Percentiles rank a stretch among this genome's conserved stretches.
phyloP scores from a whole-genome alignment of 37 sponge, comb jelly and placozoan genomes.

The Chondrilla cf. caribensis region DNA sequence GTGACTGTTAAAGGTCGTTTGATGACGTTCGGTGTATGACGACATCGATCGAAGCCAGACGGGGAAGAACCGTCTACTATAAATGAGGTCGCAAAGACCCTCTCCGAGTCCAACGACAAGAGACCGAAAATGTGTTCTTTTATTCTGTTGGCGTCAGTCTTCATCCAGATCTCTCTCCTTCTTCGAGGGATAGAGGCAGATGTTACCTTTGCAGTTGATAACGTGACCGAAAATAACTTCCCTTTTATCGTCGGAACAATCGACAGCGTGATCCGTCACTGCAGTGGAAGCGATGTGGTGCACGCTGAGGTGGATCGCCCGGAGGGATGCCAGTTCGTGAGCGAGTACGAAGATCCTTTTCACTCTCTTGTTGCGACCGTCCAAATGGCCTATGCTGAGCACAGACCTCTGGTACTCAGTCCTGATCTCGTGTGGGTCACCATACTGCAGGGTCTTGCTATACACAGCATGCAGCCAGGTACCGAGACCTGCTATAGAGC shows the following conservation, averaged over 20 bases:
- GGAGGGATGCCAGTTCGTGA: neutral
- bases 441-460: conserved; percentile 1
- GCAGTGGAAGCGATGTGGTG: neutral
- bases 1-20: no score
- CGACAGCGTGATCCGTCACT: neutral
- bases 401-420: neutral
- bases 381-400: conserved; percentile 10
- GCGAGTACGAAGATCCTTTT: conserved; percentile 2
- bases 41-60: no score
- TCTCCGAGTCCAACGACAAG: no score
- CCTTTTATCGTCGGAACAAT: neutral
- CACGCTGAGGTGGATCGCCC: neutral
- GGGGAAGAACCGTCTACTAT: no score
- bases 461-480: neutral
- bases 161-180: no score
- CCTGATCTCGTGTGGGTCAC: conserved; percentile 17
- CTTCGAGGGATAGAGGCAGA: neutral
- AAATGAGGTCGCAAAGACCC: no score
- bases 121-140: no score
- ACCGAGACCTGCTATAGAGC: neutral
- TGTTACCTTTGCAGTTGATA: neutral
- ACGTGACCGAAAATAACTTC: neutral
- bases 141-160: no score
- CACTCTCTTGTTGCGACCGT: conserved; percentile 4
- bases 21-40: no score